These are phyloP conservation scores for Drosophila equinoxialis DNA, from an alignment of 1,140 invertebrate genomes.

Conservation along the genomic window DNA sequence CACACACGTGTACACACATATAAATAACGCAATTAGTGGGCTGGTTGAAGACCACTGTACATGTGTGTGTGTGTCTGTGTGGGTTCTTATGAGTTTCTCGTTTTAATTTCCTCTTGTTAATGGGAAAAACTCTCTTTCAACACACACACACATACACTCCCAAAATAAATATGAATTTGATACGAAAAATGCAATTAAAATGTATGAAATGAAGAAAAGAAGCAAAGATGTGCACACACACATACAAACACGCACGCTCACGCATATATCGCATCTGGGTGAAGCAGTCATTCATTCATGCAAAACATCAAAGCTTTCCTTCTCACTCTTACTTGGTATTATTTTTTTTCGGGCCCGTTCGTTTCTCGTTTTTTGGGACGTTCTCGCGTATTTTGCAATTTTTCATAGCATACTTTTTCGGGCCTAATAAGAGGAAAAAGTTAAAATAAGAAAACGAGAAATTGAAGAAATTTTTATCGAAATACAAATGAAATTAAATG, in stretches of 20 bases:
- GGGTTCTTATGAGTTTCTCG: conserved; percentile 69
- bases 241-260: not conserved
- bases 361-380: not conserved
- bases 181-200: conserved; percentile 79
- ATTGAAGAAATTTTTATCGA: conserved; percentile 57
- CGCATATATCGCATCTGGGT: conserved; percentile 20
- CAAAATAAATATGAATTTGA: conserved; percentile 77
- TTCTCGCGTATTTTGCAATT: conserved; percentile 44
- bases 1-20: conserved; percentile 28
- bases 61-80: conserved; percentile 10
- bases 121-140: conserved; percentile 52
- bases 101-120: conserved; percentile 76
- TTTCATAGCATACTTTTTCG: conserved; percentile 56
- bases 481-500: conserved; percentile 72
- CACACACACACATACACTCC: not conserved
- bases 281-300: conserved; percentile 62
- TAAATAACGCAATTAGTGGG: conserved; percentile 74
- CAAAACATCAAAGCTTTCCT: conserved; percentile 69
- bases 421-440: conserved; percentile 17
- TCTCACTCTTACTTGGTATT: not conserved
- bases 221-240: conserved; percentile 44
- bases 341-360: not conserved
- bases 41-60: conserved; percentile 50
- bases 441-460: conserved; percentile 8
- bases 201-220: conserved; percentile 52